Base-by-base conservation (phyloP, 2,797 vertebrate genomes). In the Chelon auratus region DNA sequence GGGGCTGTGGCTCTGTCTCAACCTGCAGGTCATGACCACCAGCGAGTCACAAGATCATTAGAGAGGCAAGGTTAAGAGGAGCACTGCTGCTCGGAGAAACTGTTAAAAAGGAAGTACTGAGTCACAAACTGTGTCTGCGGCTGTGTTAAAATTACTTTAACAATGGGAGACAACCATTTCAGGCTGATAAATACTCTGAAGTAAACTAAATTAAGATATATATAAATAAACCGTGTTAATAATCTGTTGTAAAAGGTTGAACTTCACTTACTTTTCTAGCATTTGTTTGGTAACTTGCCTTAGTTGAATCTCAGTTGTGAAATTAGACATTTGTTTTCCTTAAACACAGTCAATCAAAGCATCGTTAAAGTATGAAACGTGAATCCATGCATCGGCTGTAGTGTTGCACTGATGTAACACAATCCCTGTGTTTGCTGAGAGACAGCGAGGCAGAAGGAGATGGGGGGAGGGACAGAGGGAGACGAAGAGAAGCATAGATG, bases 21-120 rank as follows among this genome's bases (percentile, higher is more conserved):
- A 75, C 22, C 81, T 78, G 68, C 62, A 75, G 70, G 59, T 77
- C 52, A 69, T 64, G 56, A 71, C 68, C 64, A 81, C 15, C 75
- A 77, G 37, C 12, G 55, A 81, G 79, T 82, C 75, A 82, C 58
- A 74, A 74, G 80, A 85, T 56, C 14, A 26, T 55, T 22, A 39
- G 18, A 53, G 48, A 63, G 45, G 17, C 3, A 13, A 59, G 39
- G 54, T 11, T 10, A 60, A 2, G 33, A 22, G 5, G 1, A 8
- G 43, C 6, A 7, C 43, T 45, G 43, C 43, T 45, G 43, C 2
- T 2, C 3, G 4, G 42, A 8, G 42, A 6, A 43, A 43, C 40
- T 43, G 15, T 43, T 43, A 5, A 15, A 43, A 43, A 45, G 43
- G 17, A 45, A 45, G 43, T 8, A n/a, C 5, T 33, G 30, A 33